Base-by-base conservation (phyloP, 2,888 invertebrate species). In the Emmelina monodactyla region DNA sequence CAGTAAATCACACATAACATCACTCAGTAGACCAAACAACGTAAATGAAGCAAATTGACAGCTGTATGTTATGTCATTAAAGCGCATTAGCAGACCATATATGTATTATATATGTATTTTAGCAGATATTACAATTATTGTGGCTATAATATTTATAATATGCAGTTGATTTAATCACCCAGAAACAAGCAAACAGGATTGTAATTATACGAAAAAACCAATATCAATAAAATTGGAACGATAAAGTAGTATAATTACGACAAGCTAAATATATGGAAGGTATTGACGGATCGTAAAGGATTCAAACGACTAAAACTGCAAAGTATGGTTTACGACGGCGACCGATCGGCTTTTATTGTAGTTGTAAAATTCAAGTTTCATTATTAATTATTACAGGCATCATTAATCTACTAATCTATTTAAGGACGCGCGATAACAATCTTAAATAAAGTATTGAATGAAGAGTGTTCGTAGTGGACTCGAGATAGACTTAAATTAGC, bases 381-480 rank as follows among this genome's bases (percentile, higher is more conserved):
- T 79, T 78, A 79, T 79, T 79, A 78, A 79, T 79, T 78, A 79
- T 78, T 78, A 78, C 73, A 71, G 78, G 67, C 76, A 73, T 76
- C 78, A 79, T 79, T 78, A 79, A 79, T 79, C 78, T 78, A 78
- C 72, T 79, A 78, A 78, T 78, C 76, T 79, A 79, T 79, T 78
- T 76, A 79, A 76, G 76, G 76, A 73, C 62, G 69, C 57, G 56
- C 67, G 80, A 80, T 80, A 79, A 79, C 75, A 73, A 80, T 80
- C 80, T 80, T 75, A 78, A 79, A 79, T 80, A 78, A 79, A 75
- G 76, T 73, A 78, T 78, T 78, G 78, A 78, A 78, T 78, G 78
- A 78, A 76, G 75, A 78, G 78, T 78, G 78, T 73, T 64, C 63
- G 72, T 68, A 73, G 72, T 72, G 73, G 75, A 69, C 65, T 70